Evolutionary conservation across 2,113 vertebrate genomes (phyloP), one percentile per base, ranked within the genome.

Genomic region (Percopsis transmontana): DNA sequence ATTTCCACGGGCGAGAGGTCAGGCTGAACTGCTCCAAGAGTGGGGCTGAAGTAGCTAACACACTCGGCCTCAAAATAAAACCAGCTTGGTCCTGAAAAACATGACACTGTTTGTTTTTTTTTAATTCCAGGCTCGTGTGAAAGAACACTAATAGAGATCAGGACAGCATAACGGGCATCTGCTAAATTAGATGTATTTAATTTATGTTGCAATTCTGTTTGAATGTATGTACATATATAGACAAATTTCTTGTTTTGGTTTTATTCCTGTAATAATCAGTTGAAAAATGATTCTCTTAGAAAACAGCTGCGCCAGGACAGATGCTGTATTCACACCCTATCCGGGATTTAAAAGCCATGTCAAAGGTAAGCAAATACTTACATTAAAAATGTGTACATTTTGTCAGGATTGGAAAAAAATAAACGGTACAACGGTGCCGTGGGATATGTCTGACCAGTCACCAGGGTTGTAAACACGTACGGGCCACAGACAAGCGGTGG

Each of bases 331-430:
- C 83, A 99, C 97, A 50, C 97, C 97, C 11, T 98, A 95, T 65
- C 97, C 97, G 15, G 97, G 97, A 85, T 97, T 96, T 89, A 98
- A 97, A 93, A 99, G 97, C 89, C 97, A 99, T 16, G 93, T 99
- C 50, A 99, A 96, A 90, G 96, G 97, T 99, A 84, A 79, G 70
- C 68, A 51, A 41, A 60, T 51, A 9, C 11, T 68, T 7, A 44
- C 64, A n/a, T 55, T 1, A 27, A 27, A 47, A 19, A 51, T 65
- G 59, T 68, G 18, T 77, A 47, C 64, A 15, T 18, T 14, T 66
- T 57, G 27, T 50, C 21, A 5, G 21, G 21, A 20, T 7, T 44
- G 11, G 44, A 42, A 21, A 48, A 41, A 19, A 23, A 14, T 2
- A 27, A 16, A 54, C 1, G 13, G 15, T 27, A 48, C 5, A 48